Evolutionary conservation across 1,140 invertebrate species (phyloP), one percentile per base, ranked within the genome.

Genomic region (Drosophila biarmipes): DNA sequence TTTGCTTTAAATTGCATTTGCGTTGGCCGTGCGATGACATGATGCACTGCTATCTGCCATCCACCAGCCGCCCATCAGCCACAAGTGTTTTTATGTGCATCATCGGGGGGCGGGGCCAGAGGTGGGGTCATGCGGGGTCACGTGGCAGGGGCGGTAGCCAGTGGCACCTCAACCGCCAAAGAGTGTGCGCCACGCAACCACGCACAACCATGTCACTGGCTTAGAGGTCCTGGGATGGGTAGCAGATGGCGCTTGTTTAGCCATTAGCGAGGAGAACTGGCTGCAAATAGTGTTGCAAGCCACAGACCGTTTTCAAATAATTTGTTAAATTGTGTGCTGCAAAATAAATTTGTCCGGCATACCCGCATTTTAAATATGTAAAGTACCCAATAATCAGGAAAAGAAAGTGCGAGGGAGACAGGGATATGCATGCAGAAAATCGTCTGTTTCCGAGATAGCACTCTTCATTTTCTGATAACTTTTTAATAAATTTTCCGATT

Each of bases 1-100:
- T 89, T 89, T 89, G 84, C 84, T 78, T 89, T 89, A 89, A 89
- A 89, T 89, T 84, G 84, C 79, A 87, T 89, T 89, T 89, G 75
- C 82, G 74, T 81, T 63, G 73, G 74, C 76, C 78, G 52, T 79
- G 55, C 68, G 84, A 80, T 73, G 81, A 78, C 82, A 87, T 75
- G 66, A 48, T 46, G 51, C 71, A 53, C 69, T n/a, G n/a, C n/a
- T 64, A 52, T 53, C 68, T 43, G 57, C 48, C 35, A 54, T 48
- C 57, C 67, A 64, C 55, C 73, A 56, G 61, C 58, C 58, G 56
- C 71, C 79, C 80, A 71, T 57, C 66, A 80, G 80, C 80, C 73
- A 85, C 81, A 85, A 85, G 81, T 86, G 78, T 85, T 68, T 86
- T 80, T 67, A 63, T 55, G 68, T 54, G 66, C 43, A 51, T n/a